Base-by-base conservation (phyloP, 2,797 vertebrate genomes). In the Spheniscus humboldti region DNA sequence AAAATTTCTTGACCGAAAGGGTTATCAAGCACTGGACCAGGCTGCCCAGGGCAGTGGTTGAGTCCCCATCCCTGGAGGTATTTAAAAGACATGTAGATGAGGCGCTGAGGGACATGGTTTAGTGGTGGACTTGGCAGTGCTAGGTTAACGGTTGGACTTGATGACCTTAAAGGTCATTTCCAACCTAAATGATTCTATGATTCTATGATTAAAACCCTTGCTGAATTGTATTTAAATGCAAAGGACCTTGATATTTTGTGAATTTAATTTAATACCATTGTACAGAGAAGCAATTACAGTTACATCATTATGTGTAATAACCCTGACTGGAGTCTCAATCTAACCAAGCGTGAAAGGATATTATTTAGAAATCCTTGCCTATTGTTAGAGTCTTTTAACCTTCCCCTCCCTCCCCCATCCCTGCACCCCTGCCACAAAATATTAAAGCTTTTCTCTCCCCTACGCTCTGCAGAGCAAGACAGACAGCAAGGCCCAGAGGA, bases 261-360 rank as follows among this genome's bases (percentile, higher is more conserved):
- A 69, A 73, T 96, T 92, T 96, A 91, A 94, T 96, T 96, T 81
- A 94, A 79, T 86, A 45, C 87, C 77, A 90, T 82, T 92, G 91
- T 91, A 27, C 86, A 85, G 95, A 94, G 88, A 93, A 88, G 82
- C 90, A 97, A 95, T 97, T 96, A 96, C 91, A 88, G 73, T 85
- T 60, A 53, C 77, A 84, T 92, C 95, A 79, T 92, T 90, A 72
- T 48, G 69, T 74, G 77, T 77, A 94, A 50, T 16, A 68, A 48
- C 89, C 72, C 10, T n/a, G 87, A 50, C 91, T 39, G 35, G 43
- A 92, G 73, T 7, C 41, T 95, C 71, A 23, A 66, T 92, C 63
- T 18, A 48, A 33, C 76, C 59, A 14, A 80, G 63, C 7, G 1
- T 57, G 83, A 69, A 82, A 57, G 76, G 79, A 83, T 39, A 39